phyloP scores from a whole-genome alignment of 2,888 invertebrate genomes.

The Argyresthia goedartella region DNA sequence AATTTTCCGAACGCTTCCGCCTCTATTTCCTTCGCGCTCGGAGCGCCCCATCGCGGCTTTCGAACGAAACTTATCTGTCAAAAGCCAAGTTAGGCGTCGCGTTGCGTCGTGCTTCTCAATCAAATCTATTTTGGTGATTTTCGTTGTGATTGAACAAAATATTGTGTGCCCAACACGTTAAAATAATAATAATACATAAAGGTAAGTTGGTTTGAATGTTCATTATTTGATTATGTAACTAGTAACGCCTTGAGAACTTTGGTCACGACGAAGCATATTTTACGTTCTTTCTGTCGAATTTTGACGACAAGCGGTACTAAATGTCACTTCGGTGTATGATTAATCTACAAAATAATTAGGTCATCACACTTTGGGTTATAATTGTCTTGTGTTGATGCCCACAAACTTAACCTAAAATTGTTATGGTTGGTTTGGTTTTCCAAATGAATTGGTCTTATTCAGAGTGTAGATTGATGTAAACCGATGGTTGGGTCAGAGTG shows the following conservation, averaged over 20 bases:
- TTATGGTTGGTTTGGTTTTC: too few species aligned
- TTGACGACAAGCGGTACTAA: too few species aligned
- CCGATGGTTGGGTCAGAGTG: too few species aligned
- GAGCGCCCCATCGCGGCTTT: background rate
- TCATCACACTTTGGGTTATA: too few species aligned
- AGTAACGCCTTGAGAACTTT: background rate
- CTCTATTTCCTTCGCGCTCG: background rate
- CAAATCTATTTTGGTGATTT: background rate
- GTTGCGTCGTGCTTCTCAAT: background rate
- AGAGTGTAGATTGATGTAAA: too few species aligned
- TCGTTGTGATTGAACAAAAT: background rate
- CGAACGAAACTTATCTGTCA: background rate
- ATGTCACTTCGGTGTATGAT: too few species aligned
- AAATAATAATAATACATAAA: background rate
- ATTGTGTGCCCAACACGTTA: background rate
- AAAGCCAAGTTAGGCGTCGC: background rate
- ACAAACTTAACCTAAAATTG: too few species aligned
- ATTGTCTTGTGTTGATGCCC: too few species aligned
- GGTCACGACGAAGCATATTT: background rate
- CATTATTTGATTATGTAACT: background rate
- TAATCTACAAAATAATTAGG: too few species aligned
- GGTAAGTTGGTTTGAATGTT: background rate
- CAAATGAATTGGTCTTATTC: too few species aligned
- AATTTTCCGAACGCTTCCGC: background rate
- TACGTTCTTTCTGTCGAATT: too few species aligned